phyloP scores from a whole-genome alignment of 35 echinoderm and acorn worm species.

The Amphiura filiformis region DNA sequence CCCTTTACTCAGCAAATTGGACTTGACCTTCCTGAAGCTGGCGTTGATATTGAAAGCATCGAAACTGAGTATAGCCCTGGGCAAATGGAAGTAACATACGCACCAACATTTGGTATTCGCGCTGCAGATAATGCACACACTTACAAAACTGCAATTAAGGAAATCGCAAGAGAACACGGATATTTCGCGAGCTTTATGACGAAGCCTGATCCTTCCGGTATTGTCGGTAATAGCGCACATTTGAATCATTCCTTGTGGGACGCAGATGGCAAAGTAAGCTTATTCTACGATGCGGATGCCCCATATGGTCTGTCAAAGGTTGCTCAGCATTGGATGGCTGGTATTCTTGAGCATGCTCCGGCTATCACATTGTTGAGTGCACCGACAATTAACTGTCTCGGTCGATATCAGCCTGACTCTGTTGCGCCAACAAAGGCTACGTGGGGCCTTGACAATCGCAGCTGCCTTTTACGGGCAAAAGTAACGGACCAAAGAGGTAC shows the following conservation, averaged over 20 bases:
- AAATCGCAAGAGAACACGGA: conserved; percentile 56
- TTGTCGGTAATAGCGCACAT: conserved; percentile 47
- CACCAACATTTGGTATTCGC: conserved; percentile 59
- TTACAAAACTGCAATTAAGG: conserved; percentile 68
- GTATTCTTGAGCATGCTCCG: conserved; percentile 59
- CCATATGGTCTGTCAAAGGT: conserved; percentile 49
- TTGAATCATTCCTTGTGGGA: conserved; percentile 75
- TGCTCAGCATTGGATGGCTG: conserved; percentile 65
- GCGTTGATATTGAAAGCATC: conserved; percentile 53
- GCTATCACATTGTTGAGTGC: conserved; percentile 49
- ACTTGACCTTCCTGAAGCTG: conserved; percentile 19
- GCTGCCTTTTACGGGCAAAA: conserved; percentile 54
- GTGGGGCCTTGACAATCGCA: conserved; percentile 74
- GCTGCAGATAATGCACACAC: conserved; percentile 60
- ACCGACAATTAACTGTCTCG: too few species aligned
- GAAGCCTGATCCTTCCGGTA: conserved; percentile 26
- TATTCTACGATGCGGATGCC: conserved; percentile 16
- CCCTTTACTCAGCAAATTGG: too few species aligned
- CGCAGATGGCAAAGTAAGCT: too few species aligned
- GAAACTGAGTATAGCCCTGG: conserved; percentile 48
- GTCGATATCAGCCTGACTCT: conserved; percentile 22
- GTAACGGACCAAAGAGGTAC: conserved; percentile 35
- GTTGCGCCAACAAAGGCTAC: conserved; percentile 57
- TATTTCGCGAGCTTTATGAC: conserved; percentile 71
- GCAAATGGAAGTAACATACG: conserved; percentile 59